Base-by-base conservation (phyloP, 2,797 vertebrate species). In the Crypturellus tataupa region DNA sequence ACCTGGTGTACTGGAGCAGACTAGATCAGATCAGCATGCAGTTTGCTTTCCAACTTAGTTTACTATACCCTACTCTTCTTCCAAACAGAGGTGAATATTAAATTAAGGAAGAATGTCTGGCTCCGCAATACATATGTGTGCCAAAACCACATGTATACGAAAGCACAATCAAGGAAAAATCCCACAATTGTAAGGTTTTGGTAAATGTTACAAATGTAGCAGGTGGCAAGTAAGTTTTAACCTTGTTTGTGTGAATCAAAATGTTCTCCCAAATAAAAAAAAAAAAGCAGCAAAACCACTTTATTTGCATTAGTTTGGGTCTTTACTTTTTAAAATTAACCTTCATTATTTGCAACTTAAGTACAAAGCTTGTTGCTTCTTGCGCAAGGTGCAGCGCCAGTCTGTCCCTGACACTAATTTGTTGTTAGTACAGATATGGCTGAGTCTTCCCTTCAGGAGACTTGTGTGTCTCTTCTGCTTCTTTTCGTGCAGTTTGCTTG, bases 361-460 rank as follows among this genome's bases (percentile, higher is more conserved):
- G 51, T 49, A 60, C 5, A 60, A 51, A 47, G 25, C 56, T 25
- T 75, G 5, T 68, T 82, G 3, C 5, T 86, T 14, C 49, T 35
- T 49, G 20, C n/a, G 5, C 53, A 58, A 27, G 31, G 2, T 80
- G 49, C 33, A 23, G 18, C 51, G 80, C 14, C 39, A 35, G 6
- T 59, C 33, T 78, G 37, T n/a, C 18, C 9, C 13, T 73, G 60
- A 5, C 6, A 7, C 21, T 46, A 18, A 18, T 16, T 31, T 35
- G 13, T 64, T 75, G 12, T 18, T 69, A 0, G 0, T 13, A 7
- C n/a, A 29, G 35, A 37, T 2, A 2, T 33, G 29, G 23, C 67
- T 24, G 10, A 5, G 63, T n/a, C 51, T 49, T 49, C n/a, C 15
- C 16, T 10, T 0, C 5, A 7, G 47, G 5, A 31, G 55, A 25